phyloP scores from a whole-genome alignment of 2,888 invertebrate genomes.

The Drosophila maculinotata region DNA sequence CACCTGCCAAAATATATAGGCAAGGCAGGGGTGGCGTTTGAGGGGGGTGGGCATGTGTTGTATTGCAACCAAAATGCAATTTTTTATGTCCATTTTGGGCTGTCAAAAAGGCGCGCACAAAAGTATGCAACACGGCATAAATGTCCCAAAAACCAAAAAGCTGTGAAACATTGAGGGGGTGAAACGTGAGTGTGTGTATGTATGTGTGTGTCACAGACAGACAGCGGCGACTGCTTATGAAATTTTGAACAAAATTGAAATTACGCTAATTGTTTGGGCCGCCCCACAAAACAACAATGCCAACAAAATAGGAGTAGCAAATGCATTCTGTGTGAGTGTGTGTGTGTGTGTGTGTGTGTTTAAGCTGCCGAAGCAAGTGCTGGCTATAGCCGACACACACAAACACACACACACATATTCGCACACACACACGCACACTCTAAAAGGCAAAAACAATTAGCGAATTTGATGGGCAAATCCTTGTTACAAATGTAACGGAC shows the following conservation, averaged over 20 bases:
- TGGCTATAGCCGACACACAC: constrained; percentile 9
- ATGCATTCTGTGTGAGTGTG: constrained; percentile 8
- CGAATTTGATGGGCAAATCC: constrained; percentile 79
- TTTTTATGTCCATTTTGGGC: constrained; percentile 17
- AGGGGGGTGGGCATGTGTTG: neutral
- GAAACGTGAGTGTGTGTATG: constrained; percentile 2
- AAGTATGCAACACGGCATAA: constrained; percentile 59
- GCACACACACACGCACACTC: constrained; percentile 9
- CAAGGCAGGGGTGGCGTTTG: neutral
- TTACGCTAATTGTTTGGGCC: constrained; percentile 83
- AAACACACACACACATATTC: constrained; percentile 16
- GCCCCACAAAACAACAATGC: constrained; percentile 16
- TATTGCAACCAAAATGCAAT: constrained; percentile 2
- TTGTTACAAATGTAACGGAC: constrained; percentile 65
- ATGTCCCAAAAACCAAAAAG: constrained; percentile 24
- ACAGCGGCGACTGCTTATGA: constrained; percentile 73
- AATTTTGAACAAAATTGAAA: constrained; percentile 84
- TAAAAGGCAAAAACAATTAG: constrained; percentile 78
- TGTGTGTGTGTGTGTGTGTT: constrained; percentile 22
- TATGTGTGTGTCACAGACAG: constrained; percentile 23
- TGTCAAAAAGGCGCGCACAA: constrained; percentile 67
- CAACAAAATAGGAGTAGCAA: constrained; percentile 14
- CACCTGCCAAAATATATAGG: constrained; percentile 1
- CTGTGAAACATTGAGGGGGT: neutral
- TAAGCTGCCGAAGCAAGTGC: constrained; percentile 30